Base-by-base conservation (phyloP, 2,888 invertebrate species). In the Leptinotarsa peninsularis region DNA sequence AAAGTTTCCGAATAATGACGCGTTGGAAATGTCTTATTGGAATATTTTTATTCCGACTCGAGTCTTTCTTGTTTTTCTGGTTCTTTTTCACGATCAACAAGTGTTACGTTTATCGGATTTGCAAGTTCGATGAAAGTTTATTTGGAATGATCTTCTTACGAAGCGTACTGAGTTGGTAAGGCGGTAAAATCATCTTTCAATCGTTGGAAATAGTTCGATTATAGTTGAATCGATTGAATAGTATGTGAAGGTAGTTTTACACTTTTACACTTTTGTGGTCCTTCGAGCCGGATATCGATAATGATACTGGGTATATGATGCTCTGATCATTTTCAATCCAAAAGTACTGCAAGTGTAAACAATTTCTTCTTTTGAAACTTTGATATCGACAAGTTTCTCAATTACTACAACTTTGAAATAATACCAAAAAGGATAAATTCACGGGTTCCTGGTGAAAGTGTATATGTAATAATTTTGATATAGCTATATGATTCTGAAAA, bases 1-100 rank as follows among this genome's bases (percentile, higher is more conserved):
- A 79, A 81, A 80, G 76, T 80, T 81, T 78, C 75, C 78, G 78
- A 81, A 79, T 80, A 81, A 80, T 80, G 81, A 81, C 78, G 79
- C 74, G 74, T 74, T 78, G 76, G 74, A 75, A 76, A 79, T 77
- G 78, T 79, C 80, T 81, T 81, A 81, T 80, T 81, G 81, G 82
- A 80, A 76, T 76, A 76, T 76, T 82, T 81, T 79, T 79, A 76
- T 78, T 77, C 72, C 71, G 71, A 10, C 50, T 56, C 60, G 56
- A 63, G 69, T 54, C 71, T 74, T 71, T 71, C 72, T 71, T 67
- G 21, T 74, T 72, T 67, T 49, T 49, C 66, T 76, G 52, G 21
- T 67, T 71, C 72, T 72, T 72, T 56, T 69, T 75, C 56, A 54
- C 27, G 69, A 70, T 74, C 79, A 79, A 79, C 79, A 79, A 77